Base-by-base conservation (phyloP, 2,797 vertebrate species). In the Rhyacichthys aspro region DNA sequence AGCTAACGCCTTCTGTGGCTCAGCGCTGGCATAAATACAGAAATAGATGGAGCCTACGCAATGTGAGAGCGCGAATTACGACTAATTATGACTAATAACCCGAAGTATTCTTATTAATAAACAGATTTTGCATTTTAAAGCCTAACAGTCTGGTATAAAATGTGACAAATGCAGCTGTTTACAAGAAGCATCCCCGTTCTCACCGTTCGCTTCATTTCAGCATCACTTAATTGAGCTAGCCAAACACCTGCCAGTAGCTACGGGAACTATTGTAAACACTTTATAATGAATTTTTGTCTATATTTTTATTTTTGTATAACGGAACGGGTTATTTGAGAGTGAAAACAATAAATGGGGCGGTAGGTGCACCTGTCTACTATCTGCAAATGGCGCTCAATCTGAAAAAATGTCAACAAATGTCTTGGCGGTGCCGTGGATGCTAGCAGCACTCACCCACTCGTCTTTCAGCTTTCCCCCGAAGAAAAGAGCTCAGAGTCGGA, bases 351-450 rank as follows among this genome's bases (percentile, higher is more conserved):
- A 70, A 47, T 41, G 61, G 58, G 56, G 54, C 62, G 72, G 79
- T 54, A 69, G 86, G 78, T 78, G 63, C 19, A 85, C 81, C 85
- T 87, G 85, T 81, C 39, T n/a, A 15, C 39, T 43, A 34, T 28
- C 84, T 87, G 89, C 85, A 92, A 93, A 92, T 93, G 91, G 90
- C 91, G 91, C 89, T 88, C 74, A 85, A 81, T 85, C 83, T 78
- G 67, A 10, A 76, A 82, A 73, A 77, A 75, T 72, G 82, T 87
- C 82, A 87, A 90, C 85, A 88, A 63, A 84, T 80, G 52, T 43
- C 59, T 7, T 6, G 19, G 39, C 11, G 17, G 19, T 28, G 3
- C 34, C 16, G 46, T 5, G 49, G 16, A 32, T 54, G 48, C 11
- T 3, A 0, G 5, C 12, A 17, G 14, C 36, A 69, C 89, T 91